Conservation (phyloP, 2,888 invertebrate species). For the Meteorus colon region DNA sequence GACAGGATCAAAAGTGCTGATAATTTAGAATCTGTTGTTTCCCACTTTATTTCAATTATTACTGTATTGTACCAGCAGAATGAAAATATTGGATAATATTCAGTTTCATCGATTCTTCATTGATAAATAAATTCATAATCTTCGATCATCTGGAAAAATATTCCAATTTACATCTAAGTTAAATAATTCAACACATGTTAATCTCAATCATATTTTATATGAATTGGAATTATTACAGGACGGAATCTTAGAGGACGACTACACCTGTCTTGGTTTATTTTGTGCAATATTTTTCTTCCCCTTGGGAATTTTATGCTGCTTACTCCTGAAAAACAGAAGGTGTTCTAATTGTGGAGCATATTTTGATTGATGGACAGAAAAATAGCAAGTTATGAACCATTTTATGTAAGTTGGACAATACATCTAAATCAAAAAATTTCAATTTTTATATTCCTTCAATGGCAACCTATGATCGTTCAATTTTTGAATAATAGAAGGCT, state of each 20-base stretch:
- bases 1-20: too few relatives aligned
- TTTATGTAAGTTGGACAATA: neutral
- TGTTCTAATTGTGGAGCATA: slow-evolving; percentile 92
- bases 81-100: too few relatives aligned
- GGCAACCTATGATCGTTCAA: neutral
- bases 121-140: too few relatives aligned
- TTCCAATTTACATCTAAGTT: neutral
- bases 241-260: slow-evolving; percentile 90
- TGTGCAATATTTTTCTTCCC: slow-evolving; percentile 93
- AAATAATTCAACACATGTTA: slow-evolving; percentile 16
- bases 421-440: neutral
- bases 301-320: slow-evolving; percentile 89
- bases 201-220: neutral
- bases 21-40: too few relatives aligned
- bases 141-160: neutral
- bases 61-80: too few relatives aligned
- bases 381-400: neutral
- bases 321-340: slow-evolving; percentile 86
- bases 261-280: slow-evolving; percentile 86
- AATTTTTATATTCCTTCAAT: neutral
- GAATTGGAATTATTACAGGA: slow-evolving; percentile 72
- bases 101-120: too few relatives aligned
- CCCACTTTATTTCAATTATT: too few relatives aligned
- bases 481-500: neutral
- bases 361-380: slow-evolving; percentile 76